Evolutionary conservation across 2,797 vertebrate species (phyloP).

Genomic region (Cyprinella venusta): DNA sequence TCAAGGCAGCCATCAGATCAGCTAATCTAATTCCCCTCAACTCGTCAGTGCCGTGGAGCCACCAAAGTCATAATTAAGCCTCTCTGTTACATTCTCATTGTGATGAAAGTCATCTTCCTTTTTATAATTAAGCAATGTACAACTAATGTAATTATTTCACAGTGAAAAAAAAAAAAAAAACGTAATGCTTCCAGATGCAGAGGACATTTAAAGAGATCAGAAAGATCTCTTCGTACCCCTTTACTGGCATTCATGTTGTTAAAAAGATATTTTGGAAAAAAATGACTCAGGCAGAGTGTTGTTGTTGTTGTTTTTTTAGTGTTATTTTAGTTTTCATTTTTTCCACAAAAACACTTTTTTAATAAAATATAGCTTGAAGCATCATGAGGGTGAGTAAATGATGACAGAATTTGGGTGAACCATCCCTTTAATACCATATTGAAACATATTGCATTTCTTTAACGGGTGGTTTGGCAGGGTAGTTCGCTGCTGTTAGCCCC

Average conservation of each 20-base stretch:
- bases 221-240: neutral
- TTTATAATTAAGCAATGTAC: neutral
- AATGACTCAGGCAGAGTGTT: neutral
- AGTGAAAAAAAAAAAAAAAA: neutral
- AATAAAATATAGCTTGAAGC: neutral
- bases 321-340: neutral
- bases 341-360: neutral
- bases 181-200: neutral
- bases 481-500: neutral
- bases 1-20: constrained; percentile 33
- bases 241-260: neutral
- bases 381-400: neutral
- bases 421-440: neutral
- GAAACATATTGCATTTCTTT: neutral
- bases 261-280: too few relatives aligned
- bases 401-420: neutral
- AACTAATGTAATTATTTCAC: neutral
- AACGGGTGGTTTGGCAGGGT: neutral
- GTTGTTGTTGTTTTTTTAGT: neutral
- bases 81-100: neutral
- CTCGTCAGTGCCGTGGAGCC: constrained; percentile 2
- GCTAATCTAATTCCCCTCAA: constrained; percentile 16
- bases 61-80: neutral
- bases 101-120: neutral
- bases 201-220: neutral